Percentiles rank a stretch among this genome's conserved stretches.
Conservation (phyloP, 1,140 invertebrate species). For the Physella acuta region DNA sequence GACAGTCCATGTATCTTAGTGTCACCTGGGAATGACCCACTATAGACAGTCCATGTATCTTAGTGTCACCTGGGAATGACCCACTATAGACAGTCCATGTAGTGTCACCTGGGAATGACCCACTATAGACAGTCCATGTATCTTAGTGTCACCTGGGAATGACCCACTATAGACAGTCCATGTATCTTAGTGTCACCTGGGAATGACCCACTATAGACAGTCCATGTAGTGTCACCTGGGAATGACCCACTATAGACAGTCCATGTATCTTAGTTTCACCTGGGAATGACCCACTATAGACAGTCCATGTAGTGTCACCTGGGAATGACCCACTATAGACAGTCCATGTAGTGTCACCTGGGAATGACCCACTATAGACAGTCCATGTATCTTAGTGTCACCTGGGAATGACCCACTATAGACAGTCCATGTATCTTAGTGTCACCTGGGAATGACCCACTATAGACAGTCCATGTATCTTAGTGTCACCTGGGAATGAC, state of each 20-base stretch:
- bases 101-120: constrained; percentile 40
- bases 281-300: not conserved
- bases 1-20: not conserved
- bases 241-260: no score
- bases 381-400: not conserved
- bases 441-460: not conserved
- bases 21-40: not conserved
- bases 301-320: constrained; percentile 30
- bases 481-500: not conserved
- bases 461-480: no score
- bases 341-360: constrained; percentile 39
- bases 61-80: not conserved
- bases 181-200: not conserved
- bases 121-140: constrained; percentile 44
- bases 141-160: not conserved
- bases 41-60: no score
- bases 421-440: not conserved
- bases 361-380: not conserved
- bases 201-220: not conserved
- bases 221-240: not conserved
- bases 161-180: not conserved
- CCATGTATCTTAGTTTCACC: not conserved
- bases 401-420: not conserved
- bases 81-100: not conserved
- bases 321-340: constrained; percentile 44